Evolutionary conservation across 1,140 invertebrate species (phyloP).

Genomic region (Coptotermes formosanus): DNA sequence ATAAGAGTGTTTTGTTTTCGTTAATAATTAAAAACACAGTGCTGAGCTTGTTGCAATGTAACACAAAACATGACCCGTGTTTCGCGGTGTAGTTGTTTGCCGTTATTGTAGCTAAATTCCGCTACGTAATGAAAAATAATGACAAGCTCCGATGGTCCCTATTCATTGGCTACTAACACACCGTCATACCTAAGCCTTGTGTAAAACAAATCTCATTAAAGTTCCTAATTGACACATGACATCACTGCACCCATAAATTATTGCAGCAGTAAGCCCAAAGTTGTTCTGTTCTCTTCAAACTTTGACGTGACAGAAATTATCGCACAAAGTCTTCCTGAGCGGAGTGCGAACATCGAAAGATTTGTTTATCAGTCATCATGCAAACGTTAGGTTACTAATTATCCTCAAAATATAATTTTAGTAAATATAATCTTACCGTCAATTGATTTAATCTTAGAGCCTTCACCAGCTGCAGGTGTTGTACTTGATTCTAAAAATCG

Average conservation of each 20-base stretch:
- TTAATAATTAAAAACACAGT: constrained; percentile 14
- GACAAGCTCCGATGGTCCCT: not conserved
- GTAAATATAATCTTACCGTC: too few species aligned
- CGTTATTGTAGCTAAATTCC: not conserved
- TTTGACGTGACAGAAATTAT: too few species aligned
- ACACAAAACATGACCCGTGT: not conserved
- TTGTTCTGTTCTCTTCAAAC: not conserved
- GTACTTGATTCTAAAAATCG: too few species aligned
- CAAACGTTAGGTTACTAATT: too few species aligned
- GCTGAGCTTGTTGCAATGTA: not conserved
- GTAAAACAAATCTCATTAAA: constrained; percentile 19
- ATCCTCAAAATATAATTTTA: too few species aligned
- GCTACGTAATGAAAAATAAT: constrained; percentile 17
- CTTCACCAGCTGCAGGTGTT: too few species aligned
- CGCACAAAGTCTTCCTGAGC: too few species aligned
- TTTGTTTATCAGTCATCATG: too few species aligned
- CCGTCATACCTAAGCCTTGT: not conserved
- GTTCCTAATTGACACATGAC: constrained; percentile 9
- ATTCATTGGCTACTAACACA: constrained; percentile 1
- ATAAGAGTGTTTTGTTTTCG: not conserved
- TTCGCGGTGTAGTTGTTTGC: not conserved
- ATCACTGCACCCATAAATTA: constrained; percentile 16
- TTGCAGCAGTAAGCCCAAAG: not conserved
- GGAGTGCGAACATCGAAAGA: too few species aligned
- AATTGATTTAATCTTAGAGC: too few species aligned